Percentiles rank a stretch among this genome's conserved stretches.
Evolutionary conservation across 1,140 invertebrate genomes (phyloP).

Genomic region (Atopsyche davidsoni): DNA sequence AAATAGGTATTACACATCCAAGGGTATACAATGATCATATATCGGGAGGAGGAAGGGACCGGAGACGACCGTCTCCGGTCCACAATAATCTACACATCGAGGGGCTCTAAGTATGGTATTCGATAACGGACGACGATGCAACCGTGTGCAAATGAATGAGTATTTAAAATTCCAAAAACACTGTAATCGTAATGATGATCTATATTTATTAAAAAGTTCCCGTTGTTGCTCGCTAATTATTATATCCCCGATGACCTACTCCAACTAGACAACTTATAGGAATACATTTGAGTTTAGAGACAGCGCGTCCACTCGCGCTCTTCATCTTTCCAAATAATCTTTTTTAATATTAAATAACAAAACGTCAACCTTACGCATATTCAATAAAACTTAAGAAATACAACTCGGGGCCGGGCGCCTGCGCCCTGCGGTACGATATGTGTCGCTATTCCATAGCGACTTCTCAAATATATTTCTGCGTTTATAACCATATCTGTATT

Average conservation of each 20-base stretch:
- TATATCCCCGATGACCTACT: no score
- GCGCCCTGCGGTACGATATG: no score
- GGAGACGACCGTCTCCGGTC: constrained; percentile 2
- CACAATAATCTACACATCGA: constrained; percentile 7
- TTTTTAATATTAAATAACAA: constrained; percentile 20
- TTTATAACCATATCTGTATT: no score
- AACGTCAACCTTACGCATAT: constrained; percentile 16
- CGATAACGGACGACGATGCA: not conserved
- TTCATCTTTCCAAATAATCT: constrained; percentile 17
- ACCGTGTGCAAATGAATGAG: not conserved
- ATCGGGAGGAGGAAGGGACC: not conserved
- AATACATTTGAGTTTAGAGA: no score
- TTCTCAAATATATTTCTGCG: no score
- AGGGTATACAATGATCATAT: constrained; percentile 23
- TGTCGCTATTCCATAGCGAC: no score
- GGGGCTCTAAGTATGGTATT: not conserved
- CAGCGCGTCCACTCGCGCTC: no score
- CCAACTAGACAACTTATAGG: no score
- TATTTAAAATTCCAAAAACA: not conserved
- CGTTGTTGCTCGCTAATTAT: not conserved
- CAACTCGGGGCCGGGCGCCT: not conserved
- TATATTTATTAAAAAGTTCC: not conserved
- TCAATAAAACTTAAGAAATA: constrained; percentile 14
- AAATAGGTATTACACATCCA: constrained; percentile 25
- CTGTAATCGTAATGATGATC: constrained; percentile 14